A percentile compares a stretch with the other conserved stretches of the same genome.
Conservation (phyloP, 2,888 invertebrate genomes). For the Carpatolechia fugitivella region DNA sequence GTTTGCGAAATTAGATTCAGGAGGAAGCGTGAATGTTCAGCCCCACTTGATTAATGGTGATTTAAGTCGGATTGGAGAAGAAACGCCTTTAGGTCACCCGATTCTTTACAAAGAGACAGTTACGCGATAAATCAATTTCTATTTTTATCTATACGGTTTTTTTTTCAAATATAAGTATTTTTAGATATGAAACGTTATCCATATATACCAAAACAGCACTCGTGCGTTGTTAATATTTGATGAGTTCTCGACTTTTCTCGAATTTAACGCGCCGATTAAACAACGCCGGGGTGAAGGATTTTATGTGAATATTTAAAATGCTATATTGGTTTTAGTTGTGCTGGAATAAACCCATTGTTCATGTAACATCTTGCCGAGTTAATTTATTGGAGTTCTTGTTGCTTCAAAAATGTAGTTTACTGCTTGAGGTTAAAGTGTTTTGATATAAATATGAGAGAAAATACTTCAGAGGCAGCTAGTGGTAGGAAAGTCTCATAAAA, state of each 20-base stretch:
- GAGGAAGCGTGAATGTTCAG: constrained; percentile 70
- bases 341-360: constrained; percentile 54
- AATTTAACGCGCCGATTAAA: constrained; percentile 77
- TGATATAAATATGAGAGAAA: constrained; percentile 1
- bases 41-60: constrained; percentile 75
- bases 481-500: constrained; percentile 11
- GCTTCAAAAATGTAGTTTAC: constrained; percentile 4
- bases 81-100: constrained; percentile 56
- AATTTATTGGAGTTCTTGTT: constrained; percentile 35
- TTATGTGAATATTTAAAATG: constrained; percentile 76
- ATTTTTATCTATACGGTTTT: constrained; percentile 35
- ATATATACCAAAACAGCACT: constrained; percentile 72
- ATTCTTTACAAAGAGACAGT: constrained; percentile 52
- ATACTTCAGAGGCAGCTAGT: background rate
- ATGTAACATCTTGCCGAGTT: constrained; percentile 43
- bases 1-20: constrained; percentile 75
- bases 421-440: background rate
- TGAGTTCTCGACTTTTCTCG: constrained; percentile 76
- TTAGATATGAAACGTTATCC: constrained; percentile 53
- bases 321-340: constrained; percentile 72
- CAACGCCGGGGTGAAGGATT: constrained; percentile 71
- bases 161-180: constrained; percentile 29
- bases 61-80: constrained; percentile 52
- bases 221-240: constrained; percentile 71
- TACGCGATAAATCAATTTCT: constrained; percentile 40